A percentile compares a stretch with the other conserved stretches of the same genome.
Conservation (phyloP, 2,113 vertebrate genomes). For the Hydropotes inermis region DNA sequence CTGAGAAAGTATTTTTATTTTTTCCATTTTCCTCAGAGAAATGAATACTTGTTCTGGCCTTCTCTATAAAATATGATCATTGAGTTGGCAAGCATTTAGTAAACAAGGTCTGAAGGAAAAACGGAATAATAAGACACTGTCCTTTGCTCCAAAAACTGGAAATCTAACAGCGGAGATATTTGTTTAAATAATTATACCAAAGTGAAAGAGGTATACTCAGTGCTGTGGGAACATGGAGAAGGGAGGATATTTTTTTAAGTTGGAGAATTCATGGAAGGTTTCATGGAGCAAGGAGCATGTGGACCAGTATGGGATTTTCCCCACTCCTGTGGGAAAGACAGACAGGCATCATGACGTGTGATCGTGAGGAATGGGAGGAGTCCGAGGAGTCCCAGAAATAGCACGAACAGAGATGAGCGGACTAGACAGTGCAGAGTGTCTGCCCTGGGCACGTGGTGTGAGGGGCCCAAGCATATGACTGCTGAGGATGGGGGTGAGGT, state of each 20-base stretch:
- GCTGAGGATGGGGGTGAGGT: neutral
- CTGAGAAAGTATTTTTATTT: conserved; percentile 9
- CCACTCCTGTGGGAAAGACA: neutral
- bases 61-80: neutral
- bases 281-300: neutral
- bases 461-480: neutral
- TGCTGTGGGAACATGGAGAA: neutral
- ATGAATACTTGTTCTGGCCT: neutral
- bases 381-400: neutral
- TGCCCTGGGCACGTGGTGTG: neutral
- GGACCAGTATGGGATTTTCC: neutral
- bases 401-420: neutral
- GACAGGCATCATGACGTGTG: neutral
- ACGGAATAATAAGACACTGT: neutral
- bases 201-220: neutral
- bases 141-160: neutral
- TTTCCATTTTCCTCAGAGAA: conserved; percentile 8
- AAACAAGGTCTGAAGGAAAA: neutral
- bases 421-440: neutral
- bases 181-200: neutral
- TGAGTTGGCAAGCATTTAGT: neutral
- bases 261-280: neutral
- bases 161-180: neutral
- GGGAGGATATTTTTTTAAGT: neutral
- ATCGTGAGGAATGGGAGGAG: neutral